Conservation (phyloP, 2,888 invertebrate species). For the Tenthredo notha region DNA sequence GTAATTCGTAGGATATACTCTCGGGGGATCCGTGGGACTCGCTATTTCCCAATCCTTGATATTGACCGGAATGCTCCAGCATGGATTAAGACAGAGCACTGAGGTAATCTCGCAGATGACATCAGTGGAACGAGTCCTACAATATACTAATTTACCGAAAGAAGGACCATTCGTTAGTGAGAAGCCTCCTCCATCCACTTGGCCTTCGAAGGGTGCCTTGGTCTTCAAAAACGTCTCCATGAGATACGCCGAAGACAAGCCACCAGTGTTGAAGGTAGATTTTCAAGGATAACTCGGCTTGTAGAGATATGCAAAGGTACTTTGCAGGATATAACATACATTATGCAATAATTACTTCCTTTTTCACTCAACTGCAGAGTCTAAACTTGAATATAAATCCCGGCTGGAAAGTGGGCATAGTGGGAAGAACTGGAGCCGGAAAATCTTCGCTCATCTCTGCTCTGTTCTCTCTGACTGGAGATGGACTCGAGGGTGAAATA, state of each 20-base stretch:
- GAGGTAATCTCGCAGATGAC: slow-evolving; percentile 88
- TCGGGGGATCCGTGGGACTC: slow-evolving; percentile 85
- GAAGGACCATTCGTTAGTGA: slow-evolving; percentile 79
- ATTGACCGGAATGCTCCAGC: slow-evolving; percentile 89
- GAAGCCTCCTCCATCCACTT: slow-evolving; percentile 81
- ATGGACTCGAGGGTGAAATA: slow-evolving; percentile 86
- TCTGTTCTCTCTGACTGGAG: slow-evolving; percentile 89
- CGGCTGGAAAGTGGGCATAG: slow-evolving; percentile 89
- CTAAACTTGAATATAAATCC: slow-evolving; percentile 86
- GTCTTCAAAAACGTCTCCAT: slow-evolving; percentile 83
- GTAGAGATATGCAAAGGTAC: background rate
- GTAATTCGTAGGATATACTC: background rate
- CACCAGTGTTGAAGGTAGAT: slow-evolving; percentile 85
- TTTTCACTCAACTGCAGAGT: slow-evolving; percentile 69
- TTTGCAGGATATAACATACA: background rate
- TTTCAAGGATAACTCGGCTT: background rate
- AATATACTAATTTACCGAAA: slow-evolving; percentile 87
- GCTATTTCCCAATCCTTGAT: slow-evolving; percentile 86
- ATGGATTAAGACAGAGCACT: slow-evolving; percentile 88
- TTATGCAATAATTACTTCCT: background rate
- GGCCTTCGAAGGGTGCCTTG: slow-evolving; percentile 86
- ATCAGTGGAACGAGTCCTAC: slow-evolving; percentile 89
- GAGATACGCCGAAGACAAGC: slow-evolving; percentile 82
- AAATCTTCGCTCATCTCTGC: slow-evolving; percentile 89
- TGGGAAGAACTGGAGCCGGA: slow-evolving; percentile 93